Conservation (phyloP, 1,140 invertebrate species). For the Pseudobourletiella spinata region DNA sequence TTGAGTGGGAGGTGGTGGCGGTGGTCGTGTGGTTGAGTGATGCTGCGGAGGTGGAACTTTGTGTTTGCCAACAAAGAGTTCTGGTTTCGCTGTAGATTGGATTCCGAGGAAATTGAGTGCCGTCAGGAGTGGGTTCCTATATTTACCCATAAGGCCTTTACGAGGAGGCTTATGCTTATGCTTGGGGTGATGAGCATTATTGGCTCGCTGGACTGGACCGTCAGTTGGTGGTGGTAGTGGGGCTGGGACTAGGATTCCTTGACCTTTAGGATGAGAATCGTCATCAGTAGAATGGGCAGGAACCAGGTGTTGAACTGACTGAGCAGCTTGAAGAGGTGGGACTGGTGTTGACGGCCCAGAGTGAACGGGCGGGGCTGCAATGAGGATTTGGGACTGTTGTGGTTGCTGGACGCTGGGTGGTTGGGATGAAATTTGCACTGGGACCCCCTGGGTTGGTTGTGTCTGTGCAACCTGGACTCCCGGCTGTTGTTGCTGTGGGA, state of each 20-base stretch:
- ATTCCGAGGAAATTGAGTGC: slow-evolving; percentile 20
- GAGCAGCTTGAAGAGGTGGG: too few species aligned
- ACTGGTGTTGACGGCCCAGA: too few species aligned
- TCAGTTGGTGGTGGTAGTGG: background rate
- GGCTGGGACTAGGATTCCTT: background rate
- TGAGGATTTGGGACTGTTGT: too few species aligned
- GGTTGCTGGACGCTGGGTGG: background rate
- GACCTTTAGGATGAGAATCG: too few species aligned
- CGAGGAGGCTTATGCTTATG: background rate
- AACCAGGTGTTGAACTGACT: too few species aligned
- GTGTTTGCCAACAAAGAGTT: slow-evolving; percentile 15
- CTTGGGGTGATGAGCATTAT: too few species aligned
- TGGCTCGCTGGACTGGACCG: background rate
- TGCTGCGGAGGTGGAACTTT: background rate
- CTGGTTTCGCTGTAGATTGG: slow-evolving; percentile 16
- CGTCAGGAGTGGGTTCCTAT: slow-evolving; percentile 1
- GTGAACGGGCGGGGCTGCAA: too few species aligned
- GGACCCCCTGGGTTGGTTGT: background rate
- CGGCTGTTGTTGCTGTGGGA: background rate
- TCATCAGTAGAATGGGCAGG: too few species aligned
- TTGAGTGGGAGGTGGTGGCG: too few species aligned
- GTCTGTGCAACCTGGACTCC: background rate
- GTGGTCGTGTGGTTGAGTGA: background rate
- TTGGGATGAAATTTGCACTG: background rate
- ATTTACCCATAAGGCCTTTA: background rate